Evolutionary conservation across 1,140 invertebrate species (phyloP).

Genomic region (Cydia pomonella): DNA sequence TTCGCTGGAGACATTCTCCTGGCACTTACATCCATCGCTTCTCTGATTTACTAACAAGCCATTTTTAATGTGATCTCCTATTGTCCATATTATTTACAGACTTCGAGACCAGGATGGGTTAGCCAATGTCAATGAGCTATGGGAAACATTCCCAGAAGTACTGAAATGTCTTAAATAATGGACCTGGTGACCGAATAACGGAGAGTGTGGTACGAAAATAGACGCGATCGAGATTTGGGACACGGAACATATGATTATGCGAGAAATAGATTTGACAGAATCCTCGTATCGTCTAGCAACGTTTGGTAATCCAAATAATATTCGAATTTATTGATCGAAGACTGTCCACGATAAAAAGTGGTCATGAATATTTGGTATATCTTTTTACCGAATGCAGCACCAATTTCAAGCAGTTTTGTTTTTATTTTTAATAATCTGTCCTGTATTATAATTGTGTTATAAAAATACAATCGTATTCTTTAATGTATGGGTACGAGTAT

Average conservation of each 20-base stretch:
- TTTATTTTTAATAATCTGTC: too few relatives aligned
- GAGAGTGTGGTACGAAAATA: constrained; percentile 8
- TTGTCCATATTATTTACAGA: neutral
- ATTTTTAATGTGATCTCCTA: neutral
- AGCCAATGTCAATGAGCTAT: neutral
- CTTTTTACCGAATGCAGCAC: too few relatives aligned
- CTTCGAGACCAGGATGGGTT: neutral
- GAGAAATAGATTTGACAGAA: constrained; percentile 1
- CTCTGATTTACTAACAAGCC: neutral
- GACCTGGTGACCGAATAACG: constrained; percentile 15
- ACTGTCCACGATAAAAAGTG: too few relatives aligned
- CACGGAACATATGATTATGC: constrained; percentile 23
- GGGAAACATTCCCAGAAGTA: neutral
- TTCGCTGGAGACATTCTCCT: neutral
- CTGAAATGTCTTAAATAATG: constrained; percentile 22
- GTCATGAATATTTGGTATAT: too few relatives aligned
- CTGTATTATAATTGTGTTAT: too few relatives aligned
- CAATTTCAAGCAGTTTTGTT: too few relatives aligned
- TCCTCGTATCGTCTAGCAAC: neutral
- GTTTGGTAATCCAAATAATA: too few relatives aligned
- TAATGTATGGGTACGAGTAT: too few relatives aligned
- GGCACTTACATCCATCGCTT: neutral
- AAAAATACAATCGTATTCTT: too few relatives aligned
- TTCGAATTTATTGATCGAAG: too few relatives aligned
- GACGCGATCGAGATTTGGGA: constrained; percentile 8